These are phyloP conservation scores for Benthosema pterotum DNA, from an alignment of 2,797 vertebrate genomes.

Conservation along the genomic window DNA sequence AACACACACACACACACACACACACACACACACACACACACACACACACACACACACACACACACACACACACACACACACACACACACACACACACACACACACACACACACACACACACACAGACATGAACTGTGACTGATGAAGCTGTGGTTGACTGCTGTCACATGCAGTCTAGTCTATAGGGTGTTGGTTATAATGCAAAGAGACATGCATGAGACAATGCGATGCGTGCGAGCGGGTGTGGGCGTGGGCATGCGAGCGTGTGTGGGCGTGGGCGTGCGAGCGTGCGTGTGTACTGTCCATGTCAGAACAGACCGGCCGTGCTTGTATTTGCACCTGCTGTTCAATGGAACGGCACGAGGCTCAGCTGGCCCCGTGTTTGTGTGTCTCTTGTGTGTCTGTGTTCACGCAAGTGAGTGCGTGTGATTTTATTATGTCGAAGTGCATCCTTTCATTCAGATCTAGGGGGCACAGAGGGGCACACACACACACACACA, in stretches of 20 bases:
- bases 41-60: constrained; percentile 15
- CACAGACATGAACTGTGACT: background rate
- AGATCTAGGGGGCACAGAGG: constrained; percentile 53
- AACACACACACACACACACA: constrained; percentile 16
- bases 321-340: constrained; percentile 69
- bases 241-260: constrained; percentile 18
- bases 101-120: background rate
- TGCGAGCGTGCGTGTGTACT: constrained; percentile 40
- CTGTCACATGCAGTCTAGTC: background rate
- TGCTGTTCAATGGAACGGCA: constrained; percentile 72
- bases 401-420: background rate
- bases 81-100: background rate
- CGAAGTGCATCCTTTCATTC: constrained; percentile 62
- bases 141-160: too few relatives aligned
- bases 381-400: constrained; percentile 1
- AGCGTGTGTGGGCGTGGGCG: constrained; percentile 38
- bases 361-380: constrained; percentile 70
- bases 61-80: background rate
- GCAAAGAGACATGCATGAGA: constrained; percentile 11
- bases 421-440: constrained; percentile 55
- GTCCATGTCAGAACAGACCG: constrained; percentile 59
- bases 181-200: constrained; percentile 8
- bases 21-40: constrained; percentile 8
- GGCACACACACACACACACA: background rate
- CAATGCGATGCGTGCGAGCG: background rate